Conservation (phyloP, 2,797 vertebrate species). For the Acanthurus leucopareius region DNA sequence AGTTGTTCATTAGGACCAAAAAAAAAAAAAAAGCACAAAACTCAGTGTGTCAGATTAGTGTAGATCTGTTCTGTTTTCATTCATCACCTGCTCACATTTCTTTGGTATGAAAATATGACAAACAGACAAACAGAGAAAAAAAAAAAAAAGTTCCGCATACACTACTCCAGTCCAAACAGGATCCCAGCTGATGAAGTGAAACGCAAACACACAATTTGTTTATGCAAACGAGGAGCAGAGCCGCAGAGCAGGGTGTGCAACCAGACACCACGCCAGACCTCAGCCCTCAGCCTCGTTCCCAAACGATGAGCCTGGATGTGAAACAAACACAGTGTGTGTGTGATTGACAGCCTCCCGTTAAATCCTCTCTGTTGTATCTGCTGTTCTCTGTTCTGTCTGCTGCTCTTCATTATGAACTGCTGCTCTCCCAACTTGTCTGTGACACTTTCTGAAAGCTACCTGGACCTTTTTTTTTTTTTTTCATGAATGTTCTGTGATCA, state of each 20-base stretch:
- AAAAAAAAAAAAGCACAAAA: conserved; percentile 15
- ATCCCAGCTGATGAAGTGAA: conserved; percentile 57
- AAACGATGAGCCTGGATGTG: conserved; percentile 43
- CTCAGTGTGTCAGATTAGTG: conserved; percentile 36
- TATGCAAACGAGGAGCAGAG: conserved; percentile 68
- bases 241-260: conserved; percentile 40
- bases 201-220: conserved; percentile 72
- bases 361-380: conserved; percentile 63
- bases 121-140: conserved; percentile 16
- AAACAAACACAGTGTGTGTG: conserved; percentile 29
- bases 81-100: conserved; percentile 45
- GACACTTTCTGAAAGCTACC: conserved; percentile 62
- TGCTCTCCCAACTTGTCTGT: conserved; percentile 59
- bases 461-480: conserved; percentile 28
- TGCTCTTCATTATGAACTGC: conserved; percentile 71
- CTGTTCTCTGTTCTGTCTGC: conserved; percentile 71
- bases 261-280: conserved; percentile 52
- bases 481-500: conserved; percentile 59
- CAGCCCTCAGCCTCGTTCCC: conserved; percentile 40
- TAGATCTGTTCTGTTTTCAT: conserved; percentile 31
- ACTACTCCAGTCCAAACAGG: conserved; percentile 44
- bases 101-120: conserved; percentile 53
- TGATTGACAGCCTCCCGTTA: conserved; percentile 46
- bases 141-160: conserved; percentile 33
- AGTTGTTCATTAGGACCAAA: conserved; percentile 34